These are phyloP conservation scores for Zootoca vivipara DNA, from an alignment of 2,113 vertebrate genomes.

Conservation along the genomic window DNA sequence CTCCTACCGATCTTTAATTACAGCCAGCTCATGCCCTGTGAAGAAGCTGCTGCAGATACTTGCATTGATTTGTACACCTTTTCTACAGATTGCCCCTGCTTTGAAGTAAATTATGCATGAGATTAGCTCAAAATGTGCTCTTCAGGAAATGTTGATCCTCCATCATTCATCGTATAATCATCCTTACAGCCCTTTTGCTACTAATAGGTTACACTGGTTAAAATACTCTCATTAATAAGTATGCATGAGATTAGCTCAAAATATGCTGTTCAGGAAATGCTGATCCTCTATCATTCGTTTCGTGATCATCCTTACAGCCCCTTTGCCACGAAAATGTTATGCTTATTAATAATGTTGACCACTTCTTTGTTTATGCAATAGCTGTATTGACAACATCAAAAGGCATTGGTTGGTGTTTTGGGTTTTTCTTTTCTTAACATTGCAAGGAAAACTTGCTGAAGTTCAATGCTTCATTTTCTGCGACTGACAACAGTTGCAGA, in stretches of 20 bases:
- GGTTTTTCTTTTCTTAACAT: slow-evolving; percentile 41
- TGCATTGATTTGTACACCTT: slow-evolving; percentile 38
- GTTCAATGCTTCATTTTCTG: slow-evolving; percentile 5
- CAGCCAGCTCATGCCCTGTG: not conserved
- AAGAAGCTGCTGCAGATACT: slow-evolving; percentile 5
- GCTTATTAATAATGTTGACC: slow-evolving; percentile 57
- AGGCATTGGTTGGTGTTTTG: slow-evolving; percentile 32
- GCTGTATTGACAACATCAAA: slow-evolving; percentile 47
- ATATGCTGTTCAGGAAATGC: not conserved
- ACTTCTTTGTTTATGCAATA: slow-evolving; percentile 68
- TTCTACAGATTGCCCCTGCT: not conserved
- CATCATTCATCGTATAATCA: not conserved
- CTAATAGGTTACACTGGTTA: no score
- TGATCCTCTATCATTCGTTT: not conserved
- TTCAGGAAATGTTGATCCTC: slow-evolving; percentile 31
- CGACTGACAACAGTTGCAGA: not conserved
- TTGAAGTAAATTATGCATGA: slow-evolving; percentile 7
- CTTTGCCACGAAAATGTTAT: no score
- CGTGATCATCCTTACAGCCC: no score
- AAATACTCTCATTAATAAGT: not conserved
- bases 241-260: not conserved
- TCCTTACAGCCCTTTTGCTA: no score
- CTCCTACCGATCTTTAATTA: slow-evolving; percentile 36
- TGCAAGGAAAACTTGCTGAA: slow-evolving; percentile 60
- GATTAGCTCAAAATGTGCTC: not conserved